Evolutionary conservation across 2,113 vertebrate species (phyloP).

Genomic region (Catagonus wagneri): DNA sequence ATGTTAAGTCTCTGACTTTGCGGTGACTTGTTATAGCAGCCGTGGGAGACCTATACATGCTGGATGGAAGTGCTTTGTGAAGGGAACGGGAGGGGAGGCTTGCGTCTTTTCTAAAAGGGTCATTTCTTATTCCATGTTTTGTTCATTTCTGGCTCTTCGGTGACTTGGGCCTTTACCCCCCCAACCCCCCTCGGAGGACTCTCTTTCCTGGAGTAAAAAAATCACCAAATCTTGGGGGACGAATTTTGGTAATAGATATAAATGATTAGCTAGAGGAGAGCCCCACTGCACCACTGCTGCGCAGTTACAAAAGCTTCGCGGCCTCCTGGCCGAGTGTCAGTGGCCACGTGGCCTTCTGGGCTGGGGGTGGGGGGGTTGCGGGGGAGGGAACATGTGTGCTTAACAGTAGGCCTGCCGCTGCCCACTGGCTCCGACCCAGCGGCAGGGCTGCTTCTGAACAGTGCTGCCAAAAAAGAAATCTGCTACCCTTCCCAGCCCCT

Average conservation of each 20-base stretch:
- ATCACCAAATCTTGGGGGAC: neutral
- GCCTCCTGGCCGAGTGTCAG: neutral
- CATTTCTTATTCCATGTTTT: neutral
- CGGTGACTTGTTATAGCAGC: neutral
- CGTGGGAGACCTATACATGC: fast-evolving
- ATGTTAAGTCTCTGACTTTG: fast-evolving
- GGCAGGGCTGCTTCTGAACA: neutral
- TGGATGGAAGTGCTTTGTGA: too few relatives aligned
- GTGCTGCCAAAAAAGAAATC: neutral
- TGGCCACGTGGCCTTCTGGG: neutral
- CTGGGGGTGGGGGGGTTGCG: too few relatives aligned
- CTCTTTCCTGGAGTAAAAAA: neutral
- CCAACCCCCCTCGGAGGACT: neutral
- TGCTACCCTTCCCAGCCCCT: too few relatives aligned
- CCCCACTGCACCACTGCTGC: neutral
- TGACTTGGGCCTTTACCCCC: neutral
- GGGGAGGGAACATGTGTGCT: fast-evolving
- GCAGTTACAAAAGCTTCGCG: neutral
- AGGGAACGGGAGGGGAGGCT: neutral
- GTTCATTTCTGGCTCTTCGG: neutral
- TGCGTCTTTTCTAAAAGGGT: neutral
- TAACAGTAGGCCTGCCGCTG: neutral
- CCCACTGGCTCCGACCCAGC: neutral
- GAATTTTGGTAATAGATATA: neutral
- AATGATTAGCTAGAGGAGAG: neutral